These are phyloP conservation scores for Trematomus bernacchii DNA, from an alignment of 2,797 vertebrate genomes.

Conservation along the genomic window DNA sequence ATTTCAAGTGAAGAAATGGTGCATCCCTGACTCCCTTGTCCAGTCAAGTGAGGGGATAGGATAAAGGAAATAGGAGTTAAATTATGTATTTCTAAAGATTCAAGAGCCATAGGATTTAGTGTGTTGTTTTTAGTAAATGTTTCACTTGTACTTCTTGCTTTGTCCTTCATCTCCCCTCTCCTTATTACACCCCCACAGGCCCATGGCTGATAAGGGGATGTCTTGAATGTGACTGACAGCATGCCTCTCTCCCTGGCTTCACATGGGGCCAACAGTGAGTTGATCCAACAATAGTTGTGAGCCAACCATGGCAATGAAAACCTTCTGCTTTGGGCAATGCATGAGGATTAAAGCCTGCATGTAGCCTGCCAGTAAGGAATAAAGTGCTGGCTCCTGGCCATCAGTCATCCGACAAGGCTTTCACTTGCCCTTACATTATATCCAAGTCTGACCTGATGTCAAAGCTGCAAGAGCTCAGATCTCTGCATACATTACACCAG, in stretches of 20 bases:
- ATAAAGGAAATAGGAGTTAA: not conserved
- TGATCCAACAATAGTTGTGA: conserved; percentile 42
- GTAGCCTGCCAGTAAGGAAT: conserved; percentile 57
- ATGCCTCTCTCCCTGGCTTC: conserved; percentile 25
- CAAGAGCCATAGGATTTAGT: not conserved
- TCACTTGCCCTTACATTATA: conserved; percentile 67
- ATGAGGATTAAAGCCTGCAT: conserved; percentile 46
- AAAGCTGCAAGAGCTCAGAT: conserved; percentile 48
- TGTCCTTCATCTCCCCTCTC: not conserved
- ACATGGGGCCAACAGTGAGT: conserved; percentile 17
- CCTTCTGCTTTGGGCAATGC: conserved; percentile 36
- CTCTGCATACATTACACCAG: conserved; percentile 39
- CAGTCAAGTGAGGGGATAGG: not conserved
- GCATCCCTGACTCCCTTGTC: conserved; percentile 17
- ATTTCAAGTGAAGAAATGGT: conserved; percentile 23
- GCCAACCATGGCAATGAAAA: conserved; percentile 45
- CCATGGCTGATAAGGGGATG: conserved; percentile 7
- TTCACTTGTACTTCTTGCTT: not conserved
- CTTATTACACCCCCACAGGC: not conserved
- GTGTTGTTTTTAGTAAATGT: not conserved
- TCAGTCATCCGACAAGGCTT: conserved; percentile 64
- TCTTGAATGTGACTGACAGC: conserved; percentile 29
- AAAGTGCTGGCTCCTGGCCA: conserved; percentile 69
- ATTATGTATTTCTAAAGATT: not conserved
- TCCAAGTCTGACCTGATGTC: conserved; percentile 62